phyloP scores from a whole-genome alignment of 2,113 vertebrate genomes.

The Eonycteris spelaea region DNA sequence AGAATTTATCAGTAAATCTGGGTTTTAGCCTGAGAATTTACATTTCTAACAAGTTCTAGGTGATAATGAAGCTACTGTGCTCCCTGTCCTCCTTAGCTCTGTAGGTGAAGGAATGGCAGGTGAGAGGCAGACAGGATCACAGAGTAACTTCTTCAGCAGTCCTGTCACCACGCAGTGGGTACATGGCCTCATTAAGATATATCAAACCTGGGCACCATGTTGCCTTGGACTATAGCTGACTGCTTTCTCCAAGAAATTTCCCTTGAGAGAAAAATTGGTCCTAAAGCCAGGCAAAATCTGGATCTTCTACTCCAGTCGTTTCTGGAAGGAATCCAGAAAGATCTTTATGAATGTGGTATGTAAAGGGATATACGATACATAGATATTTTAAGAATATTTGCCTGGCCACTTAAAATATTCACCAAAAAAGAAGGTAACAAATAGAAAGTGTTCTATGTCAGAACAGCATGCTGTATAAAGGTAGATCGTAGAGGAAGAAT shows the following conservation, averaged over 20 bases:
- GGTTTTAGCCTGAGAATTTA: background rate
- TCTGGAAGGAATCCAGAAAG: background rate
- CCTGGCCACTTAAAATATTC: background rate
- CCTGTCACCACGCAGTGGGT: fast-evolving
- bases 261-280: background rate
- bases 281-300: background rate
- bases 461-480: background rate
- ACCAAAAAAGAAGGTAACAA: background rate
- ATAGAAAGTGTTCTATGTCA: background rate
- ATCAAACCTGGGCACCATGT: background rate
- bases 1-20: background rate
- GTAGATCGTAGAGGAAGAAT: background rate
- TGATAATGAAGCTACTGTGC: background rate
- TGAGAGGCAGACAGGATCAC: background rate
- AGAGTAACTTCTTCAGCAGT: background rate
- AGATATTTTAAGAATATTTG: constrained; percentile 17
- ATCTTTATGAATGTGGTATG: background rate
- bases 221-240: background rate
- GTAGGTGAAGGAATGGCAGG: background rate
- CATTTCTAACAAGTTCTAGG: background rate
- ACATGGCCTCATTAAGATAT: background rate
- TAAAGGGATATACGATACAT: background rate
- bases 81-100: background rate
- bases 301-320: background rate
- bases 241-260: background rate